A percentile compares a stretch with the other conserved stretches of the same genome.
phyloP scores from a whole-genome alignment of 2,888 invertebrate genomes.

The Patella ulyssiponensis region DNA sequence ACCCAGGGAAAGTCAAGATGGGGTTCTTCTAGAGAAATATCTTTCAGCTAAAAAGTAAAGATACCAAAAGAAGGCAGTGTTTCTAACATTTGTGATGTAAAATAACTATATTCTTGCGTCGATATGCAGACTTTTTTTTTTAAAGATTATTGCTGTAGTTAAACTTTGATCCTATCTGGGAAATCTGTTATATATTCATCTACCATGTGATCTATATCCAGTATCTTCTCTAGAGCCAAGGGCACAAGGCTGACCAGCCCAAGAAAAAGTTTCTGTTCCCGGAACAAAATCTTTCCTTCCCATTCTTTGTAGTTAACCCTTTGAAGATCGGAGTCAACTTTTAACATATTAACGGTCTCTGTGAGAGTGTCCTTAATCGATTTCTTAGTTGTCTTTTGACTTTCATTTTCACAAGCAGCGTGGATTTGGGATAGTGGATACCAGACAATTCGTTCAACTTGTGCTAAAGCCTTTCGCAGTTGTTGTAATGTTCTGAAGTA shows the following conservation, averaged over 20 bases:
- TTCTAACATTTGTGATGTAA: no score
- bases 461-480: constrained; percentile 36
- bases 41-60: no score
- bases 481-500: constrained; percentile 44
- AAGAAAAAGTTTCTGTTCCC: constrained; percentile 55
- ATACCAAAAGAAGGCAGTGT: no score
- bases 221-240: constrained; percentile 48
- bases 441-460: constrained; percentile 46
- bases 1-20: no score
- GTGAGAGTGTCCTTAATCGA: constrained; percentile 42
- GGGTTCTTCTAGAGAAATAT: no score
- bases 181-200: constrained; percentile 60
- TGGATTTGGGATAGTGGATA: constrained; percentile 57
- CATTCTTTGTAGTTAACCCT: constrained; percentile 47
- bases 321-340: constrained; percentile 46
- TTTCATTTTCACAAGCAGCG: constrained; percentile 53
- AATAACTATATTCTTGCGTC: no score
- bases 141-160: neutral
- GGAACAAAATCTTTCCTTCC: constrained; percentile 47
- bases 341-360: constrained; percentile 45
- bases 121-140: no score
- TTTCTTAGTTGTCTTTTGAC: constrained; percentile 51
- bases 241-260: constrained; percentile 60
- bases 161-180: constrained; percentile 26
- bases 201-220: constrained; percentile 56